phyloP scores from a whole-genome alignment of 2,888 invertebrate species.

The Polyommatus icarus region DNA sequence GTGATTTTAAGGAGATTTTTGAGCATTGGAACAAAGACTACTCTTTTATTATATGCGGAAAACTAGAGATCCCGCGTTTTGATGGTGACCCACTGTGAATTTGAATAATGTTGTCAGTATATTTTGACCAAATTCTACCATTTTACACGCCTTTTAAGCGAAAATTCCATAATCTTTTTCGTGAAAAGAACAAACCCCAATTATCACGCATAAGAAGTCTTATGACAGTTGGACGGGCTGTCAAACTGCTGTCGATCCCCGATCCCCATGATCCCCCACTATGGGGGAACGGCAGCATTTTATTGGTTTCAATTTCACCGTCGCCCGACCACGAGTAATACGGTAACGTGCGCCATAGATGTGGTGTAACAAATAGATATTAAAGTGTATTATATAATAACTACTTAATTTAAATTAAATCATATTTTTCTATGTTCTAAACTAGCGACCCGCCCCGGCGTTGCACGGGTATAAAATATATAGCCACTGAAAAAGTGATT shows the following conservation, averaged over 20 bases:
- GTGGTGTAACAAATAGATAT: neutral
- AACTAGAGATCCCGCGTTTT: too few relatives aligned
- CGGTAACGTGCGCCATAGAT: constrained; percentile 46
- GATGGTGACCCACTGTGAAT: too few relatives aligned
- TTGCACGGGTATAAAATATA: too few relatives aligned
- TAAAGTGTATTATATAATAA: too few relatives aligned
- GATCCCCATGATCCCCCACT: constrained; percentile 52
- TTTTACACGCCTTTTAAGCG: neutral
- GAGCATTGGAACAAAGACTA: too few relatives aligned
- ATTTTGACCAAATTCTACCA: neutral
- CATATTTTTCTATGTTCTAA: neutral
- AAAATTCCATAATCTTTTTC: neutral
- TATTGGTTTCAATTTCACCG: constrained; percentile 77
- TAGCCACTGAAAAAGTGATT: too few relatives aligned
- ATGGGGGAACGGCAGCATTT: constrained; percentile 74
- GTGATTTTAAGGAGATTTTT: too few relatives aligned
- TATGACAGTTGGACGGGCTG: constrained; percentile 56
- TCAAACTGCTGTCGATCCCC: constrained; percentile 59
- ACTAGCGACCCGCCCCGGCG: too few relatives aligned
- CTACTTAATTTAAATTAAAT: too few relatives aligned
- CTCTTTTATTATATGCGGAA: too few relatives aligned
- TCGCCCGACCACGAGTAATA: constrained; percentile 63
- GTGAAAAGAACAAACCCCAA: neutral
- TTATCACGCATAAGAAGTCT: constrained; percentile 59
- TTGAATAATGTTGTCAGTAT: too few relatives aligned